Base-by-base conservation (phyloP, 2,888 invertebrate species). In the Cephus pygmeus region DNA sequence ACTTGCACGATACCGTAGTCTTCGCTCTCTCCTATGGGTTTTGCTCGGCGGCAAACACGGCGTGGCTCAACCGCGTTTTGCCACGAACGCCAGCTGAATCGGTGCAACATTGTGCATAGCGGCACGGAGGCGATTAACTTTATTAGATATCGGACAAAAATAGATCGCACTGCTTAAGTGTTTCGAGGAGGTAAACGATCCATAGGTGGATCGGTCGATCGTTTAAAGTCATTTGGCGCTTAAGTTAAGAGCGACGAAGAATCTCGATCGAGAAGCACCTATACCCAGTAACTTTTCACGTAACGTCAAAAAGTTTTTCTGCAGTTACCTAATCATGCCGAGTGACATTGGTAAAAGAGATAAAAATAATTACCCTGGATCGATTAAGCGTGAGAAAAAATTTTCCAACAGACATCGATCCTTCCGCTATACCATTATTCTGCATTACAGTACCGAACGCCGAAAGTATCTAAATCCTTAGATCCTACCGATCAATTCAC, bases 81-180 rank as follows among this genome's bases (percentile, higher is more conserved):
- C 79, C 79, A 76, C 76, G 76, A 71, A 71, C 36, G 73, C 73
- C 79, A 76, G 73, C 76, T 56, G 80, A 69, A 76, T 75, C 77
- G 75, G 76, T 69, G 75, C 77, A 76, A 56, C 77, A 34, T 34
- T 34, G 77, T 69, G 80, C 23, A 77, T 77, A 35, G 75, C 68
- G 34, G 35, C 69, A 73, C 79, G 77, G 56, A n/a, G 69, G 75
- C 79, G 79, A 80, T 80, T 80, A 79, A 73, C 33, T 80, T 80
- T 80, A 80, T 77, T 77, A 71, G 73, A 80, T 80, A 77, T 35
- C 76, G 76, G 34, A 30, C 77, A 11, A 11, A 36, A 69, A 76
- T 76, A 31, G 34, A 69, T 73, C 73, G 73, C 73, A 40, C 23
- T 35, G n/a, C 74, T 73, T 23, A 33, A 33, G 35, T 34, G 74